Conservation (phyloP, 2,888 invertebrate species). For the Rambutsinella grinnellia region DNA sequence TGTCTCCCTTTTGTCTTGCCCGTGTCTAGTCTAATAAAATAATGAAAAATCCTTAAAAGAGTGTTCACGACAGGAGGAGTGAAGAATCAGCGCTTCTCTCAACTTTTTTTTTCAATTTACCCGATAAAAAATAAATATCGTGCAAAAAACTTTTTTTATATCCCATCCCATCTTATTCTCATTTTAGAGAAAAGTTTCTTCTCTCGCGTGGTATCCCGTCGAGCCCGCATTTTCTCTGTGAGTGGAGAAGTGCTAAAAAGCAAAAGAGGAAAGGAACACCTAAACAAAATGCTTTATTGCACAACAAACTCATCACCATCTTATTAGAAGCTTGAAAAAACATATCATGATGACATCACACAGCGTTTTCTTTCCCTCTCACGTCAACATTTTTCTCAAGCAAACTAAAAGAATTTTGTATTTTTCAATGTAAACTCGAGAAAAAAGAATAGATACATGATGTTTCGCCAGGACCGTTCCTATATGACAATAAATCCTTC, state of each 20-base stretch:
- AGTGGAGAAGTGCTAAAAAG: constrained; percentile 15
- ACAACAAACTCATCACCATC: constrained; percentile 7
- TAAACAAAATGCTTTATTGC: constrained; percentile 6
- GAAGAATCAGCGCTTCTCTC: constrained; percentile 37
- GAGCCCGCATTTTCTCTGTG: constrained; percentile 39
- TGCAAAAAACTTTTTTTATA: constrained; percentile 30
- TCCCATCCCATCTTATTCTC: constrained; percentile 45
- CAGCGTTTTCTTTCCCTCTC: constrained; percentile 16
- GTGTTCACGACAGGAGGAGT: constrained; percentile 37
- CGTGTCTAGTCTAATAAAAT: constrained; percentile 40
- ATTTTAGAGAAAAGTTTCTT: constrained; percentile 46
- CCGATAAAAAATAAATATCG: constrained; percentile 47
- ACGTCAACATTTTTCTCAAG: constrained; percentile 16
- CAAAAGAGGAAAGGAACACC: constrained; percentile 13
- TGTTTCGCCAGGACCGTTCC: constrained; percentile 21
- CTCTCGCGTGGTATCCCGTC: constrained; percentile 49
- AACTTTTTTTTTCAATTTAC: constrained; percentile 50
- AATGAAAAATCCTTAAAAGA: constrained; percentile 45
- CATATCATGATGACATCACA: constrained; percentile 35
- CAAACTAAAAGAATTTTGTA: constrained; percentile 29
- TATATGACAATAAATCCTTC: constrained; percentile 54
- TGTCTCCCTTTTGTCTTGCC: constrained; percentile 14
- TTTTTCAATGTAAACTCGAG: constrained; percentile 34
- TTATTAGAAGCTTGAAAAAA: not conserved
- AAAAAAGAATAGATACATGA: no score